Base-by-base conservation (phyloP, 1,140 invertebrate species). In the Drosophila ficusphila region DNA sequence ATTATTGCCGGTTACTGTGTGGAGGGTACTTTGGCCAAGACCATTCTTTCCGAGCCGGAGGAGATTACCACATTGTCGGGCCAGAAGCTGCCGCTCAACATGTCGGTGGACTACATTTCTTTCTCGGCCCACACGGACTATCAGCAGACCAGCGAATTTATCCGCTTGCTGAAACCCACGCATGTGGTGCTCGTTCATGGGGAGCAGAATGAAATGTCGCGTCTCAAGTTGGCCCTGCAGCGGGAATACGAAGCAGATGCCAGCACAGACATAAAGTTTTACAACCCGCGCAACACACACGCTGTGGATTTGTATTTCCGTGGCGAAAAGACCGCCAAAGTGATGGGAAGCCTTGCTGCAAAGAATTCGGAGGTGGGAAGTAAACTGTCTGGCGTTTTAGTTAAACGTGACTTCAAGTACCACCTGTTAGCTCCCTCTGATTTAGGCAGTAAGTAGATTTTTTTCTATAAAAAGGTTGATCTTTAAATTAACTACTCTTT, bases 121-220 rank as follows among this genome's bases (percentile, higher is more conserved):
- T 99, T 99, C 92, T 99, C 98, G 0, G 99, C 99, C 1, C 99
- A 99, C 90, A 99, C 99, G 0, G 99, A 99, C 92, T 99, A 99
- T 92, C 96, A 99, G 90, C 99, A 99, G 93, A 99, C 99, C 0
- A 98, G 97, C 18, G 98, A 99, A 92, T 99, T 99, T 88, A 97
- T 99, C 62, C 94, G 97, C 25, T 95, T 96, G 31, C 92, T 99
- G 11, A 98, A 97, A 90, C 99, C 99, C 12, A 96, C 97, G 0
- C 98, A 99, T 93, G 97, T 99, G 42, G 97, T 91, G 9, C 92
- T 99, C 16, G 99, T 99, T 0, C 99, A 99, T 92, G 99, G 99
- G 1, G 99, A 99, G 92, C 97, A 98, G 90, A 99, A 99, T 92
- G 99, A 99, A 93, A 99, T 99, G 99, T 96, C 95, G 2, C 94